Percentiles rank a stretch among this genome's conserved stretches.
These are phyloP conservation scores for Aythya fuligula DNA, from an alignment of 2,797 vertebrate species.

Conservation along the genomic window DNA sequence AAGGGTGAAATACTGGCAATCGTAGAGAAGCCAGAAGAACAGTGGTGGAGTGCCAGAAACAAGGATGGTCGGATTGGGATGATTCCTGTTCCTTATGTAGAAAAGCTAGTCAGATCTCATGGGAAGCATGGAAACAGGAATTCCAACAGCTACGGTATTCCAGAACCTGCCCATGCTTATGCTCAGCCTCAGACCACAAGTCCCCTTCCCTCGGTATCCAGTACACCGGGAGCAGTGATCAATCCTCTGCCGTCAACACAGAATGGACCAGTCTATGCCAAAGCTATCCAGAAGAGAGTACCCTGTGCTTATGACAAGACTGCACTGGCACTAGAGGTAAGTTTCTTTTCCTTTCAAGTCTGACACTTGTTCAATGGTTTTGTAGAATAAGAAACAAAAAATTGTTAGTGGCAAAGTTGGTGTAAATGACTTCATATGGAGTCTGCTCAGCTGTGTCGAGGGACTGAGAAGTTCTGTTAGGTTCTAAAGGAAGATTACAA, in stretches of 20 bases:
- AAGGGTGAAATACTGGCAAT: constrained; percentile 95
- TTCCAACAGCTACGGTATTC: constrained; percentile 98
- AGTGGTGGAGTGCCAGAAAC: constrained; percentile 99
- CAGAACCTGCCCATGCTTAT: constrained; percentile 96
- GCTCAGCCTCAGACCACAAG: constrained; percentile 95
- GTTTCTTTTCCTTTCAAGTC: background rate
- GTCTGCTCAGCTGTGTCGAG: background rate
- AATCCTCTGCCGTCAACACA: constrained; percentile 90
- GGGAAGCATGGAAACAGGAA: constrained; percentile 89
- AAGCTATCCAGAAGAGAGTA: constrained; percentile 97
- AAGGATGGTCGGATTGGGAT: constrained; percentile 95
- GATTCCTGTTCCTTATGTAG: constrained; percentile 98
- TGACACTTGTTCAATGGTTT: background rate
- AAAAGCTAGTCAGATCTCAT: constrained; percentile 89
- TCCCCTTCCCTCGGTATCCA: constrained; percentile 84
- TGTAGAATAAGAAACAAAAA: background rate
- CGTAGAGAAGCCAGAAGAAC: constrained; percentile 97
- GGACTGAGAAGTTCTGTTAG: background rate
- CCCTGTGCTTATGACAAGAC: constrained; percentile 99
- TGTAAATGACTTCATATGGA: background rate
- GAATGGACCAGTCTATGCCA: constrained; percentile 96
- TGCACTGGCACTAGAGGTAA: constrained; percentile 95
- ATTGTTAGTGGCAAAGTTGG: background rate
- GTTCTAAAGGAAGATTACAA: constrained; percentile 34
- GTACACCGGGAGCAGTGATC: constrained; percentile 88